Evolutionary conservation across 1,140 invertebrate genomes (phyloP).

Genomic region (Gonatopus flavifemur): DNA sequence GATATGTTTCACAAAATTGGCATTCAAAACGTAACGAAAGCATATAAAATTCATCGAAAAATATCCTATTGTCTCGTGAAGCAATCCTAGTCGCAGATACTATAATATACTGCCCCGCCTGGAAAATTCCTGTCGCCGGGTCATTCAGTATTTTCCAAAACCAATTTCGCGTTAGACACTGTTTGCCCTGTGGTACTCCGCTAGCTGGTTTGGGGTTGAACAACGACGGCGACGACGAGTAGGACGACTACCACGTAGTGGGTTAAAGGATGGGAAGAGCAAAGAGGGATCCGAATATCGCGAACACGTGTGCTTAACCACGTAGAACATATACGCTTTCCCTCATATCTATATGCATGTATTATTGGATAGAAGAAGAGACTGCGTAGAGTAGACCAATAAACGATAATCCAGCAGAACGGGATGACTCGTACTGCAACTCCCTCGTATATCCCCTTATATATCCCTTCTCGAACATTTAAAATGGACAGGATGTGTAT

Average conservation of each 20-base stretch:
- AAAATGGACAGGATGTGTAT: conserved; percentile 23
- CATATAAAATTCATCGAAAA: background rate
- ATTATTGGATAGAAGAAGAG: conserved; percentile 9
- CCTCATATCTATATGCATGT: too few species aligned
- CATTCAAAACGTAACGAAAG: too few species aligned
- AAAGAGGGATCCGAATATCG: conserved; percentile 21
- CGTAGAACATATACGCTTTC: conserved; percentile 31
- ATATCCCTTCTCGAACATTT: conserved; percentile 23
- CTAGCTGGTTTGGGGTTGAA: too few species aligned
- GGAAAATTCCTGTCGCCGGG: background rate
- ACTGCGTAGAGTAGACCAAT: conserved; percentile 22
- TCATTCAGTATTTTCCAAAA: conserved; percentile 41
- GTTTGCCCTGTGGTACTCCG: conserved; percentile 24
- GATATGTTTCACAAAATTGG: too few species aligned
- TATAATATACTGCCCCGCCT: background rate
- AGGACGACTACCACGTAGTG: background rate
- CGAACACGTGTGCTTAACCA: conserved; percentile 38
- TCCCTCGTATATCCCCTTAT: background rate
- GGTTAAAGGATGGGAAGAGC: background rate
- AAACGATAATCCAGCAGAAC: conserved; percentile 31
- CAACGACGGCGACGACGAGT: conserved; percentile 9
- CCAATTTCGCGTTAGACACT: conserved; percentile 36
- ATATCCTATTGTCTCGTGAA: background rate
- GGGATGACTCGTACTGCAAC: conserved; percentile 14
- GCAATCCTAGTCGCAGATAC: background rate